phyloP scores from a whole-genome alignment of 2,113 vertebrate genomes.

The Indicator indicator region DNA sequence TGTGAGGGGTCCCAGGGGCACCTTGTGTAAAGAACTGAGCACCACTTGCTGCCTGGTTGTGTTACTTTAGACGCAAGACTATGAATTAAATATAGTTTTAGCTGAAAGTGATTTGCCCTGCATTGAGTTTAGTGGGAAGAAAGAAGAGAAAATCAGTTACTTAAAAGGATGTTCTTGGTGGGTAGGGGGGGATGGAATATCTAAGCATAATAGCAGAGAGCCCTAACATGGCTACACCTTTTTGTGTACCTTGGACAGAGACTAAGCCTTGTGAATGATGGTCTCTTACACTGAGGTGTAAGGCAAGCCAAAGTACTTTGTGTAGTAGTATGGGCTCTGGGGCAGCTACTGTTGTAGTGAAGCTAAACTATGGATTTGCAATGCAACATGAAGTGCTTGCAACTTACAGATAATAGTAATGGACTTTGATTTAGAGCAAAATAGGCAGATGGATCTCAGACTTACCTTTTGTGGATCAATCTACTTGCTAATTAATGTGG shows the following conservation, averaged over 20 bases:
- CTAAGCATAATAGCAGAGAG: background rate
- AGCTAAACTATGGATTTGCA: background rate
- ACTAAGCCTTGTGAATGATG: background rate
- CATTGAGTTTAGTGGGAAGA: background rate
- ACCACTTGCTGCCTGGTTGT: background rate
- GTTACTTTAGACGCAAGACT: background rate
- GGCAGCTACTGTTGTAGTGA: background rate
- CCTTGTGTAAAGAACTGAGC: background rate
- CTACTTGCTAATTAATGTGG: background rate
- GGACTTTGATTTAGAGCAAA: background rate
- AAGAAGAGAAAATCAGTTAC: background rate
- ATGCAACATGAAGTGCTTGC: background rate
- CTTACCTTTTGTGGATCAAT: background rate
- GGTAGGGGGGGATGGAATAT: background rate
- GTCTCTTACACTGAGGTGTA: background rate
- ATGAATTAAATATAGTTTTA: background rate
- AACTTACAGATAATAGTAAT: background rate
- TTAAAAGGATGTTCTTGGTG: background rate
- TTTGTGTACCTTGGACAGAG: background rate
- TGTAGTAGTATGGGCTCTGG: background rate
- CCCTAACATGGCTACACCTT: background rate
- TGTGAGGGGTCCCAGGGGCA: background rate
- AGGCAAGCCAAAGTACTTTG: background rate
- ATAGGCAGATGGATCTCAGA: background rate
- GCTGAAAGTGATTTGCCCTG: background rate